Evolutionary conservation across 2,888 invertebrate genomes (phyloP).

Genomic region (Hypena proboscidalis): DNA sequence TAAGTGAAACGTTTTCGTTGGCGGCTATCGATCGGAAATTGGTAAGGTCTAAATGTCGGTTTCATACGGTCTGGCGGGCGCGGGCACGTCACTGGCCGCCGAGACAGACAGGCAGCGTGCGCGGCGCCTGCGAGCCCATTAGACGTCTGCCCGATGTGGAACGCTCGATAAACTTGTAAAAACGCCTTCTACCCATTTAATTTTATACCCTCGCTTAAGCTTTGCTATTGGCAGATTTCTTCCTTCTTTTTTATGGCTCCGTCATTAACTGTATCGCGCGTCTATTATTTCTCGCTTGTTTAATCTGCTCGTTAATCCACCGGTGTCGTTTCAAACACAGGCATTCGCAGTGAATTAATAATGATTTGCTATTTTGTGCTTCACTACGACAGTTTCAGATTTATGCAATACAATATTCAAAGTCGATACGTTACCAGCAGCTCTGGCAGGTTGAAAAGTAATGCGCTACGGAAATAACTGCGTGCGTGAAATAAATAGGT

Average conservation of each 20-base stretch:
- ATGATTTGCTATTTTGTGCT: constrained; percentile 32
- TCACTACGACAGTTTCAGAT: constrained; percentile 18
- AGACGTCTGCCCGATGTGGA: constrained; percentile 80
- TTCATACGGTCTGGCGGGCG: constrained; percentile 51
- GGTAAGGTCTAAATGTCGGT: constrained; percentile 56
- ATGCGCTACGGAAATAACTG: constrained; percentile 13
- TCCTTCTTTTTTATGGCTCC: constrained; percentile 71
- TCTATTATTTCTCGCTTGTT: constrained; percentile 71
- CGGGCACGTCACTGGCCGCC: constrained; percentile 64
- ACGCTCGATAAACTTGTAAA: constrained; percentile 85
- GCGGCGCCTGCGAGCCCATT: constrained; percentile 82
- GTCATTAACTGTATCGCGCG: constrained; percentile 76
- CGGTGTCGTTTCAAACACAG: constrained; percentile 51
- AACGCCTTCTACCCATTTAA: constrained; percentile 84
- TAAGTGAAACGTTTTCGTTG: constrained; percentile 51
- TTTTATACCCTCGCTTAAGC: constrained; percentile 82
- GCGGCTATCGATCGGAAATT: constrained; percentile 61
- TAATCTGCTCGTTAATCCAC: constrained; percentile 60
- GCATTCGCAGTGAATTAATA: constrained; percentile 42
- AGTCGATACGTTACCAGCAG: no score
- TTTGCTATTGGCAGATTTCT: constrained; percentile 82
- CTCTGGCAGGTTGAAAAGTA: not conserved
- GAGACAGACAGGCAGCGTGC: constrained; percentile 80
- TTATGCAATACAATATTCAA: not conserved
- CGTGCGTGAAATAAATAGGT: constrained; percentile 22